Conservation (phyloP, 2,113 vertebrate species). For the Pionites leucogaster region DNA sequence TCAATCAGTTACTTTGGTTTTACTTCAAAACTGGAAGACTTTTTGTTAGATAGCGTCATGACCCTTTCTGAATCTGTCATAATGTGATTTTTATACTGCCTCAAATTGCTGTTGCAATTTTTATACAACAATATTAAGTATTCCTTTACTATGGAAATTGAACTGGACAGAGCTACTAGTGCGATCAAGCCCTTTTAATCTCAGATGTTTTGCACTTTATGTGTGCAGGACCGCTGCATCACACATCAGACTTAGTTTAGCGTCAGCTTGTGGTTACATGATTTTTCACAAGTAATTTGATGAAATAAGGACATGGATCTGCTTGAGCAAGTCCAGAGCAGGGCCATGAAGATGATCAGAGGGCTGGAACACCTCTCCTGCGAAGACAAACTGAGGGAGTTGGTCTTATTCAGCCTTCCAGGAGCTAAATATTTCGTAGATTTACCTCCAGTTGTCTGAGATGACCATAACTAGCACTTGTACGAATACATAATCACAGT, state of each 20-base stretch:
- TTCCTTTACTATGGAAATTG: not conserved
- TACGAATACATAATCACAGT: not conserved
- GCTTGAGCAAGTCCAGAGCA: not conserved
- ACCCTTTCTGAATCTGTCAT: not conserved
- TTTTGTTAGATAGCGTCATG: not conserved
- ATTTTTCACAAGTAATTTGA: not conserved
- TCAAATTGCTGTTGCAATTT: not conserved
- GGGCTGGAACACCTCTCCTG: not conserved
- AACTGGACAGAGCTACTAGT: not conserved
- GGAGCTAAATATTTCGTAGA: not conserved
- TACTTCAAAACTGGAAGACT: not conserved
- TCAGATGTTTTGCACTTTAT: not conserved
- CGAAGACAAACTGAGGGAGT: not conserved
- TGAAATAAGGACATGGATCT: not conserved
- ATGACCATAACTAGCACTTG: not conserved
- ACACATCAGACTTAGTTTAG: not conserved
- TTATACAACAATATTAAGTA: not conserved
- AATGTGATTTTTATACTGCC: not conserved
- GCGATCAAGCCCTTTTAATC: not conserved
- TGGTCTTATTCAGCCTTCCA: not conserved
- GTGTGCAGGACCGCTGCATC: not conserved
- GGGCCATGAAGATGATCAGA: not conserved
- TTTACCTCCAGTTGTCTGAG: not conserved
- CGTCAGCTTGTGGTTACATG: not conserved
- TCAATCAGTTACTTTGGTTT: not conserved